A percentile compares a stretch with the other conserved stretches of the same genome.
These are phyloP conservation scores for Drosophila asahinai DNA, from an alignment of 1,140 invertebrate species.

Conservation along the genomic window DNA sequence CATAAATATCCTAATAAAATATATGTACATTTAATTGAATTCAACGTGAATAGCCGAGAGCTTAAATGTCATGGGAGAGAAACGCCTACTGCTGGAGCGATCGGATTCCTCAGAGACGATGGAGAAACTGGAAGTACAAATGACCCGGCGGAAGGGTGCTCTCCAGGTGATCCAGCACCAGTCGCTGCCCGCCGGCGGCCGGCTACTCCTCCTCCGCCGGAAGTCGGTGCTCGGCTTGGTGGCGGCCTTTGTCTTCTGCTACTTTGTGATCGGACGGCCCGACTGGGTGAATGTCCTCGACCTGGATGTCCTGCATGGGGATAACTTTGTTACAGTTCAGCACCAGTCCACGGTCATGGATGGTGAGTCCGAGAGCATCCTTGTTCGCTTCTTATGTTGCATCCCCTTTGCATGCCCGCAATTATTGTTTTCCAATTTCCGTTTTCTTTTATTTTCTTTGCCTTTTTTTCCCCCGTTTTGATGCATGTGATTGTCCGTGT, in stretches of 20 bases:
- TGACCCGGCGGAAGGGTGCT: constrained; percentile 8
- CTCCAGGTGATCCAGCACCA: constrained; percentile 2
- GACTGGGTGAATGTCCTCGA: constrained; percentile 63
- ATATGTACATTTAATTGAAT: not conserved
- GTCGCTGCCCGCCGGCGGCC: constrained; percentile 18
- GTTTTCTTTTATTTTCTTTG: constrained; percentile 1
- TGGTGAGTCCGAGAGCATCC: constrained; percentile 51
- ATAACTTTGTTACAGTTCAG: constrained; percentile 48
- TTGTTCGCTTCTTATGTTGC: constrained; percentile 3
- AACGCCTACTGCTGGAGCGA: constrained; percentile 49
- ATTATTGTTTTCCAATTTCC: not conserved
- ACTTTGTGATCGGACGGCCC: constrained; percentile 55
- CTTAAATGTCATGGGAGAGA: constrained; percentile 53
- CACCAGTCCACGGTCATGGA: constrained; percentile 78
- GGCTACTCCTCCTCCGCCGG: constrained; percentile 40
- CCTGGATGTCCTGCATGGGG: constrained; percentile 34
- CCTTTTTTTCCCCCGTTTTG: not conserved
- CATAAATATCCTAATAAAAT: no score
- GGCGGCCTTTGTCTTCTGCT: constrained; percentile 54
- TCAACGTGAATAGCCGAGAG: constrained; percentile 3
- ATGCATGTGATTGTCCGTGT: constrained; percentile 2
- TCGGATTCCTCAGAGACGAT: constrained; percentile 16
- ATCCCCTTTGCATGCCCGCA: constrained; percentile 12
- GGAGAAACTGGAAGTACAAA: constrained; percentile 17
- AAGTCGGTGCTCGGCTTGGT: constrained; percentile 49